Evolutionary conservation across 2,888 invertebrate species (phyloP).

Genomic region (Stenichneumon culpator): DNA sequence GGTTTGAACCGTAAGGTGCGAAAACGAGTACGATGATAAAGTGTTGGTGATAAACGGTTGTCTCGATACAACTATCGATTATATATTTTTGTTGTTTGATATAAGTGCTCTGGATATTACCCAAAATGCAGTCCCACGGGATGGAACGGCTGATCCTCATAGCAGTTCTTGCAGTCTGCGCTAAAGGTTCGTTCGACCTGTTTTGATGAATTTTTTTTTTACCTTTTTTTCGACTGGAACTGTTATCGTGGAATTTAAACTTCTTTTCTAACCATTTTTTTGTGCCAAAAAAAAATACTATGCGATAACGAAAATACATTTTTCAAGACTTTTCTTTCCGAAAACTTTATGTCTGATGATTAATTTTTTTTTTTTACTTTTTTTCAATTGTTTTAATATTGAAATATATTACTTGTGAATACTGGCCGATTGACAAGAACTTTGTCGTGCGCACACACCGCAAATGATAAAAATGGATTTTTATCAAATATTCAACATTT

Average conservation of each 20-base stretch:
- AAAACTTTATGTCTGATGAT: neutral
- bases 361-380: neutral
- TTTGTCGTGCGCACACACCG: neutral
- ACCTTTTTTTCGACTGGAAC: neutral
- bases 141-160: conserved; percentile 68
- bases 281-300: neutral
- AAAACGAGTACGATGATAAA: conserved; percentile 68
- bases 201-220: neutral
- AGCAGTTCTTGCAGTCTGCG: conserved; percentile 63
- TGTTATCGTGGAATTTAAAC: neutral
- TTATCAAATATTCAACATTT: neutral
- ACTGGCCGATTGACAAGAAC: neutral
- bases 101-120: conserved; percentile 72
- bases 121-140: conserved; percentile 72
- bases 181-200: conserved; percentile 69
- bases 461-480: neutral
- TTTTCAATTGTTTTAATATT: neutral
- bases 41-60: conserved; percentile 72
- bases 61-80: conserved; percentile 59
- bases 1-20: conserved; percentile 47
- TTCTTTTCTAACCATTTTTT: neutral
- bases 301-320: neutral
- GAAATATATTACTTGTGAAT: neutral
- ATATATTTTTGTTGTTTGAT: conserved; percentile 37
- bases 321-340: neutral